Base-by-base conservation (phyloP, 2,113 vertebrate species). In the Xyrauchen texanus region DNA sequence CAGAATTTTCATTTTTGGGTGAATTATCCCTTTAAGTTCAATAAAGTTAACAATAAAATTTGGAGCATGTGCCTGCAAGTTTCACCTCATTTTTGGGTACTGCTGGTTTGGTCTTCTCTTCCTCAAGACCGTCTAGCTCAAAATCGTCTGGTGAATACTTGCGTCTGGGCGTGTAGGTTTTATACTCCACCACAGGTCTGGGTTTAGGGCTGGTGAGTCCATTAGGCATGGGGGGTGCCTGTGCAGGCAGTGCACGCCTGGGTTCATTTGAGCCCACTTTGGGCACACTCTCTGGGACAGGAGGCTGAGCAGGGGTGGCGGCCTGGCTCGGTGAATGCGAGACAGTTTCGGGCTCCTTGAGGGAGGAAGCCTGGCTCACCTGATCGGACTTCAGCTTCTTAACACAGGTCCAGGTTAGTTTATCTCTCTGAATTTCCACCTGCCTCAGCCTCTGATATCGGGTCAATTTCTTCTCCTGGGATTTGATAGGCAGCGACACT, bases 371-470 rank as follows among this genome's bases (percentile, higher is more conserved):
- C 68, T 81, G 92, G 86, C 87, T 91, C 12, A 88, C 89, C 80
- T 93, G 90, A 71, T 93, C 93, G 0, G 90, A 90, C 81, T 94
- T 94, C 0, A 94, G 86, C 79, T 93, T 92, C 87, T 97, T 99
- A 66, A 99, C 95, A 86, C 96, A 96, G 42, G 96, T 97, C 98
- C 98, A 99, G n/a, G 95, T 98, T 87, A 94, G 89, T 71, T 93
- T 93, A 68, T 94, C 92, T 74, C 92, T 86, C 85, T 93, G 91
- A 12, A 94, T 87, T 15, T 94, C 93, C 0, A 92, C 92, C 86
- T 93, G 92, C 75, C 93, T 85, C 1, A 94, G 81, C 57, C 88
- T 88, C 83, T 94, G 92, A 85, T 90, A 93, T 52, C 92, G 86
- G 0, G 93, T 92, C 0, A 93, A 73, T 72, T 92, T 94, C 86